These are phyloP conservation scores for Geopemphigus sp. DNA, from an alignment of 1,140 invertebrate genomes.

Conservation along the genomic window DNA sequence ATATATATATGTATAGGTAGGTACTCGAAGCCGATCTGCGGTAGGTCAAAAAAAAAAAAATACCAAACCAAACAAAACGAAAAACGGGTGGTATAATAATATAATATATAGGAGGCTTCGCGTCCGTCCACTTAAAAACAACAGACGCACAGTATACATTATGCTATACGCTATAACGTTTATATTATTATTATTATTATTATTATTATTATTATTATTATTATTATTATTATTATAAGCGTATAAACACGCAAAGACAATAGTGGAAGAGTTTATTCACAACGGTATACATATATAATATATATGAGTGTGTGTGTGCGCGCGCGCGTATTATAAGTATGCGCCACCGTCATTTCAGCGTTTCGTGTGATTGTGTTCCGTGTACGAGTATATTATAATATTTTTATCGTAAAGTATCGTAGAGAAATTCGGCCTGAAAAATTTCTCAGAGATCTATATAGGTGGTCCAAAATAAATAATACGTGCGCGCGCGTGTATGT, in stretches of 20 bases:
- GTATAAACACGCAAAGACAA: constrained; percentile 22
- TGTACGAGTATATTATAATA: no score
- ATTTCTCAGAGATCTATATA: constrained; percentile 9
- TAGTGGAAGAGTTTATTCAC: constrained; percentile 22
- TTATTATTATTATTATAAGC: no score
- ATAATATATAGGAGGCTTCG: background rate
- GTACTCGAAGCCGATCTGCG: constrained; percentile 42
- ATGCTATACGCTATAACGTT: background rate
- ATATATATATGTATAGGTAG: background rate
- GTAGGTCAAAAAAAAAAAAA: constrained; percentile 34
- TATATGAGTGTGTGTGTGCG: background rate
- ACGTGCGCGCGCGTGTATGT: no score
- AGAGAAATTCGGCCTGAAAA: background rate
- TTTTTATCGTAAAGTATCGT: constrained; percentile 1
- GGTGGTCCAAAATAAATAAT: constrained; percentile 2
- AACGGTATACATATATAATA: background rate
- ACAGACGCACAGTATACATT: background rate
- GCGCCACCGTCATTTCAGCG: constrained; percentile 13
- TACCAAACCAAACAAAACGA: constrained; percentile 18
- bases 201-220: no score
- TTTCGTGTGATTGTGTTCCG: constrained; percentile 1
- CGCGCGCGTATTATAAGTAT: background rate
- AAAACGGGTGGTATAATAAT: constrained; percentile 8
- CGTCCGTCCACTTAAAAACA: constrained; percentile 15
- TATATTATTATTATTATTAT: no score